Evolutionary conservation across 2,888 invertebrate species (phyloP), one percentile per base, ranked within the genome.

Genomic region (Lasioglossum leucozonium): DNA sequence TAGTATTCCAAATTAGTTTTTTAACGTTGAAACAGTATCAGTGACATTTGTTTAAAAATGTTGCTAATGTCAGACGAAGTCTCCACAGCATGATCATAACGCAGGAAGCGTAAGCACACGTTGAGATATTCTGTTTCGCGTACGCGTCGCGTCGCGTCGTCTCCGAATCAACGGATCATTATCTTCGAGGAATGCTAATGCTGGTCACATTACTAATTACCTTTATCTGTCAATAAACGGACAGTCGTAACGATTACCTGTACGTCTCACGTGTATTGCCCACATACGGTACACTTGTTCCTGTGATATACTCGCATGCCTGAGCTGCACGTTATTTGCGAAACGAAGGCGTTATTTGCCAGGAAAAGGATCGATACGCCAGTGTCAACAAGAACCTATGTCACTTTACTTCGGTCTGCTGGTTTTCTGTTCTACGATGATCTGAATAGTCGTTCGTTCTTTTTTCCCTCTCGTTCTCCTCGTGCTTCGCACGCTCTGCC

Each of bases 281-380:
- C 74, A 74, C 34, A 76, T 71, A 77, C 55, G 42, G 74, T 71
- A 82, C 11, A 74, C 3, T 73, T 83, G 76, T 89, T 82, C 75
- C 81, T 81, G 81, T 85, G 80, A 81, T 86, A 77, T 78, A 79
- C 67, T 74, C 51, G 79, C 69, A 69, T 85, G 72, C 72, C 78
- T 77, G 69, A 79, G 44, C 67, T 81, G 73, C 75, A 81, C 74
- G 77, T 85, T 86, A 84, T 84, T 85, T 85, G 85, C 81, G 82
- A 87, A 75, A 85, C 83, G 85, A 81, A 80, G 77, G 77, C 73
- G 76, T 84, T 90, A 88, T 90, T 89, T 89, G 82, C 84, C 77
- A 67, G 72, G 51, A 76, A 40, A 69, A 69, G 77, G 82, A 90
- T 90, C 90, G 90, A 90, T 90, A 88, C 74, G 77, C 44, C 44